Evolutionary conservation across 2,888 invertebrate species (phyloP), one percentile per base, ranked within the genome.

Genomic region (Pseudococcus viburni): DNA sequence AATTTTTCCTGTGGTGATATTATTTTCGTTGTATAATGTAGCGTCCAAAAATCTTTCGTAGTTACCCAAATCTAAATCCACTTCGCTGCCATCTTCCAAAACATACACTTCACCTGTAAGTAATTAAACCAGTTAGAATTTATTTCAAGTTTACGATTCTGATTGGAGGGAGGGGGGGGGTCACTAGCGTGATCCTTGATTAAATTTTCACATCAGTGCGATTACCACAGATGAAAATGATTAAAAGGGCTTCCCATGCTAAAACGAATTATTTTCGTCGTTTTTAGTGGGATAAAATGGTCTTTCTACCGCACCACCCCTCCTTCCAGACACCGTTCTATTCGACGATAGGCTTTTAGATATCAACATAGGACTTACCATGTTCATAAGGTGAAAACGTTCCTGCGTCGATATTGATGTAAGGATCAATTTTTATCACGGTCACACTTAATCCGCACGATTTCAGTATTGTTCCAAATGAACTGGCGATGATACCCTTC

Each of bases 311-410:
- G 4, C 39, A 3, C 6, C 39, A 5, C 39, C 39, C 39, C 3
- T 6, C 39, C 39, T n/a, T n/a, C n/a, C 26, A 33, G 26, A 42
- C 3, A 42, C 5, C 0, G 6, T 42, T 42, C 42, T 42, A 9
- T 33, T 33, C 26, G 42, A 9, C 42, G 42, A 5, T 3, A 9
- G 8, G 9, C n/a, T n/a, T n/a, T 42, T 1, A 59, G 0, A n/a
- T 12, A 15, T 5, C 22, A 59, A 6, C 0, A 0, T 4, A 19
- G 19, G 12, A 55, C 93, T 93, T 93, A 98, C 99, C 99, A 92
- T 99, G 99, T 92, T 99, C 99, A 91, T 98, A 99, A 0, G 99
- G 99, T 12, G 99, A 99, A 93, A 99, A 99, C 33, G 99, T 99
- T 89, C 99, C 99, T 90, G 99, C 99, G 92, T 99, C 99, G 89